phyloP scores from a whole-genome alignment of 2,113 vertebrate genomes.

The Aspidoscelis tigris region DNA sequence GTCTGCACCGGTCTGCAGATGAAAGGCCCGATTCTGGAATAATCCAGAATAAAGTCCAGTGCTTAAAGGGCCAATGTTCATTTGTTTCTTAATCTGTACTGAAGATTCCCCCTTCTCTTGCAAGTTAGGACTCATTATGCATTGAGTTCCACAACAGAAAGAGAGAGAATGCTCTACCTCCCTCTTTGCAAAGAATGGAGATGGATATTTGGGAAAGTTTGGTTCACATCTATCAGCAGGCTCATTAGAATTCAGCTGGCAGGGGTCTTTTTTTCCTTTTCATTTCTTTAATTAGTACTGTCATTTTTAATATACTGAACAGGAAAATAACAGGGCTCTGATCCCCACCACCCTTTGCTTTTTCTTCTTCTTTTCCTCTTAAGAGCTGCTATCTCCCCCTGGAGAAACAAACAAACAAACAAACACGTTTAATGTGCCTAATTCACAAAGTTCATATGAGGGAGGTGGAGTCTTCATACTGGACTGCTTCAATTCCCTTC shows the following conservation, averaged over 20 bases:
- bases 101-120: too few relatives aligned
- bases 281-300: constrained; percentile 61
- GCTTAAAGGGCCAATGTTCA: too few relatives aligned
- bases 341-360: neutral
- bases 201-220: constrained; percentile 18
- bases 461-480: neutral
- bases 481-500: neutral
- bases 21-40: too few relatives aligned
- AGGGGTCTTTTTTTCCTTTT: constrained; percentile 37
- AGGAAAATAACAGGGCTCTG: constrained; percentile 56
- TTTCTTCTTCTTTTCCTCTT: constrained; percentile 4
- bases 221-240: constrained; percentile 46
- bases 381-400: constrained; percentile 27
- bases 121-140: neutral
- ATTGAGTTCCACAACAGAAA: neutral
- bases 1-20: too few relatives aligned
- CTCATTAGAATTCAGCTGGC: constrained; percentile 64
- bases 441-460: constrained; percentile 43
- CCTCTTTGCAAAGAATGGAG: neutral
- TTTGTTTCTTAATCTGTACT: too few relatives aligned
- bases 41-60: too few relatives aligned
- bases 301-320: constrained; percentile 71
- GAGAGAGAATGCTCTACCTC: neutral
- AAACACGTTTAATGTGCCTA: constrained; percentile 31
- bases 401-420: neutral